These are phyloP conservation scores for Prosapia bicincta DNA, from an alignment of 2,888 invertebrate genomes.

Conservation along the genomic window DNA sequence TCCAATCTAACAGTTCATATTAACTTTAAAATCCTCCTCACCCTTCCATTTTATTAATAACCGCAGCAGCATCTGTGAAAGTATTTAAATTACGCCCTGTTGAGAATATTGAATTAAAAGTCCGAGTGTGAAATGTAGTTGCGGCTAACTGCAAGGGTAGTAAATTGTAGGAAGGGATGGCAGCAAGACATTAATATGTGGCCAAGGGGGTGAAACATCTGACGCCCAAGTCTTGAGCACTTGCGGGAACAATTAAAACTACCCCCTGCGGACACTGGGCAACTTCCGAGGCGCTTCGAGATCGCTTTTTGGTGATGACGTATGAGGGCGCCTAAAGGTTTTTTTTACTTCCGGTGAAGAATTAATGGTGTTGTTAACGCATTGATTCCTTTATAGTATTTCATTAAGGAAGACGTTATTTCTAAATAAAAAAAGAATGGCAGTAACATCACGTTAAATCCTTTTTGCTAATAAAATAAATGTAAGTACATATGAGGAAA, in stretches of 20 bases:
- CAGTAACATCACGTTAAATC: too few species aligned
- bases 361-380: background rate
- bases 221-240: background rate
- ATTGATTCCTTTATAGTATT: background rate
- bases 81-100: background rate
- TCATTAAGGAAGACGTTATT: too few species aligned
- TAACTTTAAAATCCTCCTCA: background rate
- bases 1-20: background rate
- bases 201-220: slow-evolving; percentile 7
- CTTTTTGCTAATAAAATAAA: too few species aligned
- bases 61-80: background rate
- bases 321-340: background rate
- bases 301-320: background rate
- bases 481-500: too few species aligned
- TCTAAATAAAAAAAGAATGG: too few species aligned
- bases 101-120: background rate
- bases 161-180: background rate
- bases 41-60: background rate
- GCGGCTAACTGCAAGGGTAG: background rate
- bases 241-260: background rate
- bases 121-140: background rate
- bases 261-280: background rate
- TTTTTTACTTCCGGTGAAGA: background rate
- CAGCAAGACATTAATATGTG: slow-evolving; percentile 16
- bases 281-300: background rate